Base-by-base conservation (phyloP, 2,888 invertebrate genomes). In the Perdita meconis region DNA sequence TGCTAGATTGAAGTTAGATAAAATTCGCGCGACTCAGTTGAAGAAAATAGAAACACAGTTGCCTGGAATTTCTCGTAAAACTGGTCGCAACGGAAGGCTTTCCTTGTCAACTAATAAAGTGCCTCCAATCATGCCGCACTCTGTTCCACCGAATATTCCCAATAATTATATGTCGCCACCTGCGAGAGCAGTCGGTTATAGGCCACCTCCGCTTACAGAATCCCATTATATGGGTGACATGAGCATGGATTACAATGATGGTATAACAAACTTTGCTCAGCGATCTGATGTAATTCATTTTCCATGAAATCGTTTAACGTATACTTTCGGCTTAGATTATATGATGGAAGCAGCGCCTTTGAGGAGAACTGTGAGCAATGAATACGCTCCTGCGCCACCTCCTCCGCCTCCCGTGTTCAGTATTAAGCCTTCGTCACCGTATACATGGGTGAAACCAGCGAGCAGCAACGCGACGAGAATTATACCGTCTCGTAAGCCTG, bases 1-100 rank as follows among this genome's bases (percentile, higher is more conserved):
- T 93, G 96, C 97, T 6, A 94, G 97, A 53, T 93, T 95, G 60
- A 95, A 96, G 90, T 91, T 97, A 60, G 94, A 95, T 67, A 95
- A 95, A 88, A 92, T 96, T 57, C 93, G 95, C 78, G 93, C 94
- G 5, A 78, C 85, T 47, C 86, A 91, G 59, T 70, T 90, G 70
- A 86, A 89, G 81, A 85, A 93, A 89, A 83, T 92, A 34, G 92
- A 93, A 66, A 74, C 90, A 0, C 92, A 93, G 24, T 90, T 93
- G 8, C 88, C 89, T n/a, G 93, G 92, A 71, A 94, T 94, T 74
- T 90, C 94, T 13, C 89, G 93, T 44, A 93, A 93, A 87, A 93
- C 93, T 26, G 94, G 94, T 72, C 91, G 93, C 26, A 93, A 94
- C 89, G 94, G 94, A 30, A 93, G 93, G 82, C 93, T 94, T n/a